A percentile compares a stretch with the other conserved stretches of the same genome.
phyloP scores from a whole-genome alignment of 2,888 invertebrate genomes.

The Drosophila falleni region DNA sequence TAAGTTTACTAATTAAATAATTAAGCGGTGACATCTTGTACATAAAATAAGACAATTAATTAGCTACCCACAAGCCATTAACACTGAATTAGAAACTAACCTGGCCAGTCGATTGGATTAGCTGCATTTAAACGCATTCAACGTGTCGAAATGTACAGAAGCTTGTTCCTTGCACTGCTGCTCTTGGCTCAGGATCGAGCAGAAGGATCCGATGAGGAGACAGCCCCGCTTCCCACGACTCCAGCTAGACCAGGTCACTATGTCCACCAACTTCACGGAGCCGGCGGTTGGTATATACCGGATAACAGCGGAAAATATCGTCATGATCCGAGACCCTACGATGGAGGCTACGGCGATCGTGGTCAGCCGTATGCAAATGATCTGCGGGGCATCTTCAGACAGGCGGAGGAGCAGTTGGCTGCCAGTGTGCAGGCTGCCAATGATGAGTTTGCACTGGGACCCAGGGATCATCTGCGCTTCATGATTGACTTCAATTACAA shows the following conservation, averaged over 20 bases:
- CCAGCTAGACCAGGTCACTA: conserved; percentile 69
- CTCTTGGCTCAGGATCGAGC: conserved; percentile 4
- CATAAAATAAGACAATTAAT: conserved; percentile 64
- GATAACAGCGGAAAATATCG: conserved; percentile 87
- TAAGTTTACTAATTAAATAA: conserved; percentile 47
- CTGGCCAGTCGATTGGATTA: conserved; percentile 49
- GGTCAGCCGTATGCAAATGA: conserved; percentile 83
- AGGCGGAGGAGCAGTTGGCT: conserved; percentile 55
- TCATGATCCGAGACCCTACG: conserved; percentile 86
- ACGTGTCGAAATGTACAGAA: conserved; percentile 61
- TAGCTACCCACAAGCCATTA: conserved; percentile 15
- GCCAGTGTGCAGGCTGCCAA: conserved; percentile 54
- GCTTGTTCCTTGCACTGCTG: conserved; percentile 36
- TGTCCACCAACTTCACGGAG: conserved; percentile 75
- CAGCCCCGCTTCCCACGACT: conserved; percentile 22
- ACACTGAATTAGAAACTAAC: conserved; percentile 48
- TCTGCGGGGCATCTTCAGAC: conserved; percentile 55
- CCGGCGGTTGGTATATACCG: conserved; percentile 87
- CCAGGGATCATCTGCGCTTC: conserved; percentile 78
- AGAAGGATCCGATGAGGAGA: conserved; percentile 15
- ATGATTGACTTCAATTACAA: conserved; percentile 82
- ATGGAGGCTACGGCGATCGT: conserved; percentile 86
- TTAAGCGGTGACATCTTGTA: conserved; percentile 45
- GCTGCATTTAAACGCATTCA: conserved; percentile 56
- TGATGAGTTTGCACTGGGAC: conserved; percentile 62